phyloP scores from a whole-genome alignment of 92 coral and sea anemone species.

The Palythoa grandiflora region DNA sequence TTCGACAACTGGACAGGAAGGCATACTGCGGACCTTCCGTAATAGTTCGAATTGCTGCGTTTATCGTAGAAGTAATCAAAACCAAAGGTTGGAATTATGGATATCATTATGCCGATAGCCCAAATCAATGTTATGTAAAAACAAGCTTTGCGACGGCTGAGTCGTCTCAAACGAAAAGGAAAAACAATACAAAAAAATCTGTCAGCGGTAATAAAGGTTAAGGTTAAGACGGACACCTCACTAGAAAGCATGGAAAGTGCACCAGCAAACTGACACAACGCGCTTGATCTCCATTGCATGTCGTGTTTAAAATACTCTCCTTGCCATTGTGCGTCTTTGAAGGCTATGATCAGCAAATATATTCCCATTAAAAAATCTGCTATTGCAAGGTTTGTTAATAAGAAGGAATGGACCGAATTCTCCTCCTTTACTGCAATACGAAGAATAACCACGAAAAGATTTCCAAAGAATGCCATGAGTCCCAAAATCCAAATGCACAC shows the following conservation, averaged over 20 bases:
- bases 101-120: conserved; percentile 62
- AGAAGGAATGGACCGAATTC: conserved; percentile 80
- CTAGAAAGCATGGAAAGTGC: conserved; percentile 83
- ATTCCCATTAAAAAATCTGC: conserved; percentile 89
- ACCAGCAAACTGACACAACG: conserved; percentile 77
- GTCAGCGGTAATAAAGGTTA: conserved; percentile 86
- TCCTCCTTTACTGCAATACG: conserved; percentile 72
- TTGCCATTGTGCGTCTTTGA: conserved; percentile 74
- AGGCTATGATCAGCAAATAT: conserved; percentile 80
- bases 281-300: conserved; percentile 79
- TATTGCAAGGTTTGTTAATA: conserved; percentile 84
- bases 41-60: conserved; percentile 64
- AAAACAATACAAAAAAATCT: conserved; percentile 82
- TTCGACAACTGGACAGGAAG: conserved; percentile 86
- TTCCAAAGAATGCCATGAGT: conserved; percentile 80
- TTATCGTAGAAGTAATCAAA: conserved; percentile 72
- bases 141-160: conserved; percentile 31
- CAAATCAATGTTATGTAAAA: conserved; percentile 47
- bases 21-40: conserved; percentile 90
- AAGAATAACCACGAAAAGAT: conserved; percentile 75
- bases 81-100: conserved; percentile 65
- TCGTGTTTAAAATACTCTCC: conserved; percentile 91
- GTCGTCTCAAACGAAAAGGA: conserved; percentile 64
- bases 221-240: conserved; percentile 81
- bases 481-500: conserved; percentile 88